Percentiles rank a stretch among this genome's conserved stretches.
Evolutionary conservation across 2,888 invertebrate genomes (phyloP).

Genomic region (Pediacus dermestoides): DNA sequence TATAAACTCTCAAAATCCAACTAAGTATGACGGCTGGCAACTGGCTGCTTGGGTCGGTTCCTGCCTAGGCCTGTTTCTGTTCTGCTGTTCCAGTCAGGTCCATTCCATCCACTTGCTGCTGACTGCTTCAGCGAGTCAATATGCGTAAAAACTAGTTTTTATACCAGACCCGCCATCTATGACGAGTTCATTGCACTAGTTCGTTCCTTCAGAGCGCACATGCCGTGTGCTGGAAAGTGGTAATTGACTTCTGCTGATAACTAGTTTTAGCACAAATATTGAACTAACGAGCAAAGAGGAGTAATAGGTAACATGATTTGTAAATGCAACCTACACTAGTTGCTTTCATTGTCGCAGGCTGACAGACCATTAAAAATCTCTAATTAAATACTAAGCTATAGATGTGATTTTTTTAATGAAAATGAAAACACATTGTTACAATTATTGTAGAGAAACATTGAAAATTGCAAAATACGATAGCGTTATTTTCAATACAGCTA

Average conservation of each 20-base stretch:
- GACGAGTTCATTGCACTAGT: slow-evolving; percentile 34
- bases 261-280: slow-evolving; percentile 16
- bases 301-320: slow-evolving; percentile 1
- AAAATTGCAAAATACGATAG: too few species aligned
- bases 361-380: not conserved
- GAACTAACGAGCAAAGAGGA: slow-evolving; percentile 9
- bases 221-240: slow-evolving; percentile 16
- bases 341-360: too few species aligned
- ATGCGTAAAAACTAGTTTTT: slow-evolving; percentile 32
- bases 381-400: too few species aligned
- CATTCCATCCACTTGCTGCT: not conserved
- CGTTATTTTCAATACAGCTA: too few species aligned
- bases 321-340: slow-evolving; percentile 1
- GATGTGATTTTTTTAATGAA: too few species aligned
- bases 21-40: slow-evolving; percentile 23
- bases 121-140: too few species aligned
- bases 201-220: not conserved
- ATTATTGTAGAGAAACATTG: too few species aligned
- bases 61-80: not conserved
- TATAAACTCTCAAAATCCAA: slow-evolving; percentile 25
- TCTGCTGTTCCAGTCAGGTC: not conserved
- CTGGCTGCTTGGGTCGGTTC: slow-evolving; percentile 1
- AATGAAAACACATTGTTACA: too few species aligned
- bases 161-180: slow-evolving; percentile 33
- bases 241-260: slow-evolving; percentile 16